Base-by-base conservation (phyloP, 2,888 invertebrate genomes). In the Drosophila emarginata region DNA sequence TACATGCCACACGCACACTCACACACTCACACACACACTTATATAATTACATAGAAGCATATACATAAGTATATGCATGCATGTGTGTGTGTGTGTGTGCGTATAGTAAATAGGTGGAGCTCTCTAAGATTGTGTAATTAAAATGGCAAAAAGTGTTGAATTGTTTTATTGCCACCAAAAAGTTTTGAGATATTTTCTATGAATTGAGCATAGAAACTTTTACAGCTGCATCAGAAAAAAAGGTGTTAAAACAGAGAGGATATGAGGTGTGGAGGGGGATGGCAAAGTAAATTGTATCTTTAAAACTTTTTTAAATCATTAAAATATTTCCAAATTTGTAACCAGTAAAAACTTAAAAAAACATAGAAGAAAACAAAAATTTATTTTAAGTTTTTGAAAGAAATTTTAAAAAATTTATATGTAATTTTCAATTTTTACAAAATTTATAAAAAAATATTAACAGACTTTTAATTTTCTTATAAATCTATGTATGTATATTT, bases 101-200 rank as follows among this genome's bases (percentile, higher is more conserved):
- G 32, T 39, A 5, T 52, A 51, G 70, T 62, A 69, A 51, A 64
- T 67, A 59, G 53, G 59, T 67, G 72, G 67, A 61, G 63, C 32
- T 15, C 3, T 52, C 28, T 45, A 70, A 74, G 74, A 81, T 77
- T 79, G 77, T 74, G 85, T 87, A 87, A 82, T 87, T 82, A 85
- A 82, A 81, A 70, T 56, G 68, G 59, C 67, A 68, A 67, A 83
- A 86, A 78, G 72, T 76, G 84, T 76, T 76, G 76, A 73, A 72
- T 87, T 84, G 74, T 76, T 66, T 63, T 54, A 69, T 72, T 63
- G 32, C 23, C 56, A 21, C n/a, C 28, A 18, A 45, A 45, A 45
- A 45, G 45, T 45, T 45, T 45, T 45, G 21, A 45, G 14, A 45
- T 23, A 39, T 23, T 51, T 52, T 7, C 21, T 5, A 9, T 36